Percentiles rank a stretch among this genome's conserved stretches.
Evolutionary conservation across 2,113 vertebrate genomes (phyloP).

Genomic region (Sialia sialis): DNA sequence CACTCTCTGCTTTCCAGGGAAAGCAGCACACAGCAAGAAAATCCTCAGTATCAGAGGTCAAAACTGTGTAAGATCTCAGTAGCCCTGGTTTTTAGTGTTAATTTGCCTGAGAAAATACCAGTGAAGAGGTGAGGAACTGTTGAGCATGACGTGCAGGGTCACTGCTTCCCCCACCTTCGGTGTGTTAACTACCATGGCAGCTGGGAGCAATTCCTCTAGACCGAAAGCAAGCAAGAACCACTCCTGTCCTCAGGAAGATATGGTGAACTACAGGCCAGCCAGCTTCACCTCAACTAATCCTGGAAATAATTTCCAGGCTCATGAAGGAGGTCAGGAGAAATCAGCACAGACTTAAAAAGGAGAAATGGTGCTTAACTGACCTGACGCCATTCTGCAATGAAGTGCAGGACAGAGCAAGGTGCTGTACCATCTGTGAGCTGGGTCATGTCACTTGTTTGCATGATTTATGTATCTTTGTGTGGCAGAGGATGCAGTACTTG

Average conservation of each 20-base stretch:
- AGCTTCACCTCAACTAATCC: neutral
- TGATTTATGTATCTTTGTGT: neutral
- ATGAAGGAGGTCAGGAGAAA: neutral
- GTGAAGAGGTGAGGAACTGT: neutral
- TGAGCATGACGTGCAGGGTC: neutral
- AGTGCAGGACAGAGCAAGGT: neutral
- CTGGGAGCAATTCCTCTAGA: neutral
- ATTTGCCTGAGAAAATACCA: neutral
- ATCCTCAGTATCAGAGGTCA: neutral
- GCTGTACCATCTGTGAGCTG: neutral
- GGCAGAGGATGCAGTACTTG: neutral
- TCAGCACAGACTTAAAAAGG: neutral
- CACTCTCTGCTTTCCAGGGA: neutral
- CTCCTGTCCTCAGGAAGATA: neutral
- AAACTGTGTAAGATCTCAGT: neutral
- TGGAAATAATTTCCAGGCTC: neutral
- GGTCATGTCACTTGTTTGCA: accelerated
- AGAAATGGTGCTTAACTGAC: neutral
- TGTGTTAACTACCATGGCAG: neutral
- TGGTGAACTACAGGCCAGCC: neutral
- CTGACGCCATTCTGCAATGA: accelerated
- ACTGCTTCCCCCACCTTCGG: accelerated
- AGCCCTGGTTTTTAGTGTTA: neutral
- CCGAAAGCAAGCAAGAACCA: neutral
- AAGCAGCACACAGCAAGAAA: neutral